Evolutionary conservation across 2,888 invertebrate species (phyloP), one percentile per base, ranked within the genome.

Genomic region (Rhodophaea formosa): DNA sequence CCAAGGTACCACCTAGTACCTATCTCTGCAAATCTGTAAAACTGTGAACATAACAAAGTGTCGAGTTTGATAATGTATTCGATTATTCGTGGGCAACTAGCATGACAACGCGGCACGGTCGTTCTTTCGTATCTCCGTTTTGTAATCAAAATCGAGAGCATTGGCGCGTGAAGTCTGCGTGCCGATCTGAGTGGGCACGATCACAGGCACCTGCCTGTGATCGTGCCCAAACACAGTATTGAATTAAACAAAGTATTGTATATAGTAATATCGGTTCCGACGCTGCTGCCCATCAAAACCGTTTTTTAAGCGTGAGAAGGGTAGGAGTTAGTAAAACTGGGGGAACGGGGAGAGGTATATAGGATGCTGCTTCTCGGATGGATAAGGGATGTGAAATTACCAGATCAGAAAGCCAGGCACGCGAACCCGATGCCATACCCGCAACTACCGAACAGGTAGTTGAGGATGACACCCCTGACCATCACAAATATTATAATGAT

Each of bases 161-260:
- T 51, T 60, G 66, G 64, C 65, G 74, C 79, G 62, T 75, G 66
- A 72, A 71, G 61, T 61, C 62, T 63, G 65, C 71, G 71, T 70
- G 75, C 65, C 58, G 52, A 58, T 47, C 52, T 66, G 59, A 60
- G 61, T 49, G 63, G 68, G 61, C 79, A 78, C 79, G 77, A 76
- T 68, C 63, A 49, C 44, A 63, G 49, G 52, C 57, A 56, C 10
- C 23, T 23, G 39, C 39, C 39, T 39, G 5, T 10, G 12, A 39
- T 39, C 12, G 39, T 12, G 0, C 39, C 39, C n/a, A 8, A 10
- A 39, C 6, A 12, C 10, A 12, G 39, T n/a, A 5, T 12, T 3
- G 2, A 39, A 39, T 2, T 12, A 39, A n/a, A 39, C 10, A 12
- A 39, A n/a, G 39, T 39, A 39, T 12, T 32, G 32, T 32, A 30